Evolutionary conservation across 2,113 vertebrate species (phyloP).

Genomic region (Boulengeromyrus knoepffleri): DNA sequence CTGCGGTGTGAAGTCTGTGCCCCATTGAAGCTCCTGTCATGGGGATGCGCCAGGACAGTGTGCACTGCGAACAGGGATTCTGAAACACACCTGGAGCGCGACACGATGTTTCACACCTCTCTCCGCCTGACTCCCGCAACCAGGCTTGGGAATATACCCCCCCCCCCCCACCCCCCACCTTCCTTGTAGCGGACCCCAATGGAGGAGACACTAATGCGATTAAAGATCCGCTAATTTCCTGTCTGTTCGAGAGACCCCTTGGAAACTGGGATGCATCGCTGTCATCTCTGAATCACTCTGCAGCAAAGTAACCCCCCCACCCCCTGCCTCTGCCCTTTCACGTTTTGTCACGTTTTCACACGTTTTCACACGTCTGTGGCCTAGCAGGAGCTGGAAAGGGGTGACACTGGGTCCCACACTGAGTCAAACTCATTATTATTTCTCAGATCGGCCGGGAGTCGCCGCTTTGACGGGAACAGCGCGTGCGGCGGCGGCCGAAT

Average conservation of each 20-base stretch:
- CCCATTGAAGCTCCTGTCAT: neutral
- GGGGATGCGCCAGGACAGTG: neutral
- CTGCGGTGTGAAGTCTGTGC: neutral
- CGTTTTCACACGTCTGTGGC: neutral
- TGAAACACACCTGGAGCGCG: neutral
- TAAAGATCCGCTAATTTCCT: neutral
- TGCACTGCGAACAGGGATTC: neutral
- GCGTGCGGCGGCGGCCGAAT: neutral
- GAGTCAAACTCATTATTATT: conserved; percentile 19
- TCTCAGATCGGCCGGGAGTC: neutral
- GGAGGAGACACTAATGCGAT: neutral
- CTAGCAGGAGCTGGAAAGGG: neutral
- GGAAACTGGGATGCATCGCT: neutral
- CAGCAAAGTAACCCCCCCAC: neutral
- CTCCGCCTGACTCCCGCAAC: neutral
- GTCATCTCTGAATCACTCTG: neutral
- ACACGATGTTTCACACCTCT: neutral
- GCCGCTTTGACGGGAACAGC: neutral
- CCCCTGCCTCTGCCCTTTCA: neutral
- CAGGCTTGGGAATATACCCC: neutral
- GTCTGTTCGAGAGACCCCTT: neutral
- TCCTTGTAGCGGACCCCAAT: neutral
- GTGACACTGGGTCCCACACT: neutral
- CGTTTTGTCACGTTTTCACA: neutral
- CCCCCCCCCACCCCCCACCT: neutral